Conservation (phyloP, 2,888 invertebrate genomes). For the Chrysina gloriosa region DNA sequence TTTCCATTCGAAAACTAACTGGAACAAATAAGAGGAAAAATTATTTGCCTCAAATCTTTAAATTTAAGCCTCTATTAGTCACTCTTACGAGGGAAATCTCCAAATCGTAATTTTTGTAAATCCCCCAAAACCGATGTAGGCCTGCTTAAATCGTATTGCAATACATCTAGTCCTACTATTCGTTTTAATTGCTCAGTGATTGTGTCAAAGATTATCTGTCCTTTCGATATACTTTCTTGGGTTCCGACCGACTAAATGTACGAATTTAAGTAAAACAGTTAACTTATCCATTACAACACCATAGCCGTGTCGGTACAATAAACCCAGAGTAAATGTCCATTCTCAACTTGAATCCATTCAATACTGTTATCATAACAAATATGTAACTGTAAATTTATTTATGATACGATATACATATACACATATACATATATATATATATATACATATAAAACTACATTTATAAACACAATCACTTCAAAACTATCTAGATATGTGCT, state of each 20-base stretch:
- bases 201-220: slow-evolving; percentile 24
- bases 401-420: slow-evolving; percentile 38
- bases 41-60: too few relatives aligned
- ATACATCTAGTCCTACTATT: slow-evolving; percentile 57
- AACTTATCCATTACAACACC: background rate
- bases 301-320: background rate
- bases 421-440: slow-evolving; percentile 2
- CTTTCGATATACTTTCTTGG: slow-evolving; percentile 1
- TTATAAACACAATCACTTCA: slow-evolving; percentile 46
- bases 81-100: too few relatives aligned
- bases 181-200: slow-evolving; percentile 58
- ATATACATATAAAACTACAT: slow-evolving; percentile 27
- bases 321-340: slow-evolving; percentile 50
- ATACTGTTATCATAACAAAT: background rate
- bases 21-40: too few relatives aligned
- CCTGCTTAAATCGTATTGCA: slow-evolving; percentile 48
- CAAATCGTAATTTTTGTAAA: too few relatives aligned
- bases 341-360: slow-evolving; percentile 38
- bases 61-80: too few relatives aligned
- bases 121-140: too few relatives aligned
- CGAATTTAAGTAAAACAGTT: slow-evolving; percentile 16
- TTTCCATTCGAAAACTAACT: too few relatives aligned
- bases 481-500: slow-evolving; percentile 28
- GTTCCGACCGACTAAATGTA: background rate
- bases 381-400: slow-evolving; percentile 45